Conservation (phyloP, 2,797 vertebrate genomes). For the Tympanoctomys barrerae region DNA sequence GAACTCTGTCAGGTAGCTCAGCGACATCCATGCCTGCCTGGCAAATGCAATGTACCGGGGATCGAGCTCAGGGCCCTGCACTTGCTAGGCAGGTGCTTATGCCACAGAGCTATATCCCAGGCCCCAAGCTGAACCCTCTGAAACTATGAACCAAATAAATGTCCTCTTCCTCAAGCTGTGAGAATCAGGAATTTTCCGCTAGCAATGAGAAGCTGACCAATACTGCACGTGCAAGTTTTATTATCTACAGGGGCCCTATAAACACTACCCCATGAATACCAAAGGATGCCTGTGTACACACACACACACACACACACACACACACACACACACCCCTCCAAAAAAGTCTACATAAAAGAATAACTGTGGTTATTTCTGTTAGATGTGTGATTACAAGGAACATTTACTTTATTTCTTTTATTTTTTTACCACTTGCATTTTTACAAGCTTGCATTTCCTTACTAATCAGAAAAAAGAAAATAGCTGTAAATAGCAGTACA, state of each 20-base stretch:
- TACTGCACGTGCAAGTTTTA: background rate
- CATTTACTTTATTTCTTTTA: slow-evolving; percentile 3
- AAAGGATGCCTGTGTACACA: background rate
- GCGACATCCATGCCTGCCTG: too few species aligned
- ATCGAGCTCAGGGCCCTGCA: too few species aligned
- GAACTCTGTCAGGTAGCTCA: background rate
- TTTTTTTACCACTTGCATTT: slow-evolving; percentile 7
- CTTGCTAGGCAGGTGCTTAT: too few species aligned
- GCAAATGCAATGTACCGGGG: too few species aligned
- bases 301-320: background rate
- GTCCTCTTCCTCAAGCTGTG: background rate
- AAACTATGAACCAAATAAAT: background rate
- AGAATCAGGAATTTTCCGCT: background rate
- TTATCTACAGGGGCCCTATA: background rate
- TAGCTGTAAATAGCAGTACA: background rate
- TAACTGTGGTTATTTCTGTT: slow-evolving; percentile 9
- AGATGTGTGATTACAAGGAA: background rate
- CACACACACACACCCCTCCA: background rate
- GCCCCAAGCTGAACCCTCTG: background rate
- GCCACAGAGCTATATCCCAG: too few species aligned
- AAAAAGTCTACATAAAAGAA: background rate
- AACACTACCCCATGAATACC: background rate
- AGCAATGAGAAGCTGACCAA: background rate
- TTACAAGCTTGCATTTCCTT: slow-evolving; percentile 37
- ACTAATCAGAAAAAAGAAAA: background rate